These are phyloP conservation scores for Eupsilia transversa DNA, from an alignment of 2,888 invertebrate genomes.

Conservation along the genomic window DNA sequence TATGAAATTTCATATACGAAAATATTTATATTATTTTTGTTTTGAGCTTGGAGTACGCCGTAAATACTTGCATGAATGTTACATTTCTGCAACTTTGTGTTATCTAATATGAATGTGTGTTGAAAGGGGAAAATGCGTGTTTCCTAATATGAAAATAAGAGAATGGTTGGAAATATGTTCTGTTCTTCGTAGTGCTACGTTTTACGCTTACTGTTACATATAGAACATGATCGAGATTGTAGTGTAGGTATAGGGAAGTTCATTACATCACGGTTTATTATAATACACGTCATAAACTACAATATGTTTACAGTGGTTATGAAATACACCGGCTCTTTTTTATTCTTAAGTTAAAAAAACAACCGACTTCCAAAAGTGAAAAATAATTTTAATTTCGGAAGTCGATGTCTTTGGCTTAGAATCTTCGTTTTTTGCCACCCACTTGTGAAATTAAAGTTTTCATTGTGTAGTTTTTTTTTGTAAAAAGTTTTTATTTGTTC, in stretches of 20 bases:
- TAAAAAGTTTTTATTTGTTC: too few relatives aligned
- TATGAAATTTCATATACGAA: constrained; percentile 70
- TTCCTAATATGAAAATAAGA: constrained; percentile 25
- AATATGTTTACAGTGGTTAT: too few relatives aligned
- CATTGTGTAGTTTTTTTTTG: too few relatives aligned
- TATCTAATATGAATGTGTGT: constrained; percentile 47
- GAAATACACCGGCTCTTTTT: background rate
- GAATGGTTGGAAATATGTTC: constrained; percentile 12
- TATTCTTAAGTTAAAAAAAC: background rate
- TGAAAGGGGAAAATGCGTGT: constrained; percentile 30
- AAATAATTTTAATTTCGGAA: too few relatives aligned
- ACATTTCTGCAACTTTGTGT: constrained; percentile 41
- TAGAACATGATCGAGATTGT: background rate
- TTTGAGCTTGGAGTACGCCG: constrained; percentile 48
- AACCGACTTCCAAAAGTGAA: too few relatives aligned
- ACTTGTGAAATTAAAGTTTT: too few relatives aligned
- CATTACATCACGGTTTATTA: background rate
- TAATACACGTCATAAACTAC: too few relatives aligned
- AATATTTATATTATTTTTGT: constrained; percentile 70
- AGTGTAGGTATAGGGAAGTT: background rate
- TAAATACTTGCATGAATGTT: constrained; percentile 51
- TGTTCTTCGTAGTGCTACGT: background rate
- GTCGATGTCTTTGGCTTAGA: too few relatives aligned
- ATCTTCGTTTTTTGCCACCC: too few relatives aligned
- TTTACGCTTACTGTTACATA: background rate